Percentiles rank a stretch among this genome's conserved stretches.
These are phyloP conservation scores for Leptopilina drosophilae DNA, from an alignment of 2,888 invertebrate species.

Conservation along the genomic window DNA sequence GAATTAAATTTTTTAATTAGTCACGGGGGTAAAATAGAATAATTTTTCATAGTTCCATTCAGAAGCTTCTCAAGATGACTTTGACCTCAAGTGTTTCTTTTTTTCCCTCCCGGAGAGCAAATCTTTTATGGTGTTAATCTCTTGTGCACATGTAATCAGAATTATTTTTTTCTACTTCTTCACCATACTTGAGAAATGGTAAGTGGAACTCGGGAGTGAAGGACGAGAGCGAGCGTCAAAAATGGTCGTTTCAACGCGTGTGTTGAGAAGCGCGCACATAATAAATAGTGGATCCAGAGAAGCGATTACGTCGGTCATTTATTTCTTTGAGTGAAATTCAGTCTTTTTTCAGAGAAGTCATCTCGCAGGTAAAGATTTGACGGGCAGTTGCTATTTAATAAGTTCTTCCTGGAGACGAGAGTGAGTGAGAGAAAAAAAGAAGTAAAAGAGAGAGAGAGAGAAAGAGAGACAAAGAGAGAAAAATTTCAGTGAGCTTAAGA, in stretches of 20 bases:
- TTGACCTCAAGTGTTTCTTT: neutral
- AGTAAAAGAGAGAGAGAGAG: neutral
- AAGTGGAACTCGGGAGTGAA: conserved; percentile 32
- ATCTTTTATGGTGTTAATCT: conserved; percentile 26
- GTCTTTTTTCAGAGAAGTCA: conserved; percentile 24
- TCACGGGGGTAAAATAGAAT: no score
- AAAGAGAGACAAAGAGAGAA: conserved; percentile 8
- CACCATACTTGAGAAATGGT: conserved; percentile 24
- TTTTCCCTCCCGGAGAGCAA: neutral
- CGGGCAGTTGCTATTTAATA: conserved; percentile 37
- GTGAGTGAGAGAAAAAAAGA: neutral
- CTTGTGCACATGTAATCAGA: conserved; percentile 21
- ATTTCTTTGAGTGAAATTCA: conserved; percentile 38
- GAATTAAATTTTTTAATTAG: no score
- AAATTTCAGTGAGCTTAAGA: conserved; percentile 8
- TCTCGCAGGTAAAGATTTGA: conserved; percentile 15
- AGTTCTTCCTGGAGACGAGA: conserved; percentile 39
- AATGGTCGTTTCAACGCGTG: conserved; percentile 24
- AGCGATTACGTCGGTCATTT: conserved; percentile 38
- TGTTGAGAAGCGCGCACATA: conserved; percentile 11
- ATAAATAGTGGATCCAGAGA: conserved; percentile 37
- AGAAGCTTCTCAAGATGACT: neutral
- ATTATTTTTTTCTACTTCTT: neutral
- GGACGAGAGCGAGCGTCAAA: conserved; percentile 32
- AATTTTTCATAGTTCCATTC: no score